A percentile compares a stretch with the other conserved stretches of the same genome.
Conservation (phyloP, 2,113 vertebrate genomes). For the Suncus etruscus region DNA sequence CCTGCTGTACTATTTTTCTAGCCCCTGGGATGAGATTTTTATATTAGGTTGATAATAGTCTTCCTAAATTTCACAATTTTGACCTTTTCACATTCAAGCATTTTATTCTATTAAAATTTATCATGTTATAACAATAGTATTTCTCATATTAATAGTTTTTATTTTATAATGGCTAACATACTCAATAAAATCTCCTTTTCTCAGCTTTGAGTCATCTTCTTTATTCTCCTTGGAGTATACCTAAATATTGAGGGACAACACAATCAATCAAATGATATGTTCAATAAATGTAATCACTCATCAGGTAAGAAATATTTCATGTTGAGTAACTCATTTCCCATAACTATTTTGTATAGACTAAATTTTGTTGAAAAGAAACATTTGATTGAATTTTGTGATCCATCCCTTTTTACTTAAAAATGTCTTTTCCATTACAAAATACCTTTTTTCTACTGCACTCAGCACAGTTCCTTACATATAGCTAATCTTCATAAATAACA, state of each 20-base stretch:
- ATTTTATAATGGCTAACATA: not conserved
- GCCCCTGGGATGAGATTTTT: not conserved
- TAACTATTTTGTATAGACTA: constrained; percentile 33
- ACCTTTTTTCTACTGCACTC: not conserved
- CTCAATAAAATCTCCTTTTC: not conserved
- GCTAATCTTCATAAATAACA: not conserved
- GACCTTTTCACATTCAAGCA: not conserved
- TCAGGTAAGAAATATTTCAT: constrained; percentile 19
- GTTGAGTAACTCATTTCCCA: constrained; percentile 27
- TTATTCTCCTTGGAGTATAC: not conserved
- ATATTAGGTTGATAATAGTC: not conserved
- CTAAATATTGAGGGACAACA: not conserved
- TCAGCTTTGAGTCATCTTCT: not conserved
- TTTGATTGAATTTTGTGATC: constrained; percentile 27
- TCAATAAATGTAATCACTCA: not conserved
- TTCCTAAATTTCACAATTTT: not conserved
- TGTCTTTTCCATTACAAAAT: not conserved
- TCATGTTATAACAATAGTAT: no score
- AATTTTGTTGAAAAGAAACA: not conserved
- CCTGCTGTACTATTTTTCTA: no score
- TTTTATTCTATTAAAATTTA: not conserved
- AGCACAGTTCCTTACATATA: not conserved
- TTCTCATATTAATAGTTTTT: not conserved
- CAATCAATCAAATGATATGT: constrained; percentile 42
- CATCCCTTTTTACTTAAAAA: constrained; percentile 54